phyloP scores from a whole-genome alignment of 2,888 invertebrate genomes.

The Encarsia formosa region DNA sequence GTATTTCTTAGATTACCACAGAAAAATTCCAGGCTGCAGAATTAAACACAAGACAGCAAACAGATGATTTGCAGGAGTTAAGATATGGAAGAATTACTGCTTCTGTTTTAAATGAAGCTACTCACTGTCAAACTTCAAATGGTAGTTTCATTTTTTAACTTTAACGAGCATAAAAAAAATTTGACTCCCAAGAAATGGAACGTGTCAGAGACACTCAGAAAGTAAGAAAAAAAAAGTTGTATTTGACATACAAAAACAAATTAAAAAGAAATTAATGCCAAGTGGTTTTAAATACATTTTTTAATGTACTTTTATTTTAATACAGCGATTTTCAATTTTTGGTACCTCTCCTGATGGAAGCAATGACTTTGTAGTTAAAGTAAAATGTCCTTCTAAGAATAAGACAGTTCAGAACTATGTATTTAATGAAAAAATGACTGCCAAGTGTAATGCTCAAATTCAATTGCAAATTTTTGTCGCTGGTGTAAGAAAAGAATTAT shows the following conservation, averaged over 20 bases:
- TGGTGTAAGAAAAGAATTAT: constrained; percentile 28
- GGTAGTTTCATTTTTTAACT: constrained; percentile 2
- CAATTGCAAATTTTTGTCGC: constrained; percentile 32
- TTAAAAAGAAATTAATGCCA: not conserved
- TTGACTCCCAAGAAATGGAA: constrained; percentile 2
- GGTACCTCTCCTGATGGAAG: not conserved
- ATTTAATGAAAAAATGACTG: not conserved
- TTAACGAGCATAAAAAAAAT: constrained; percentile 6
- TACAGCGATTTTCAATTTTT: not conserved
- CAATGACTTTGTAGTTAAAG: not conserved
- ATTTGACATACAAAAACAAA: not conserved
- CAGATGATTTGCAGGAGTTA: constrained; percentile 1
- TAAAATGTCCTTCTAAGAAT: not conserved
- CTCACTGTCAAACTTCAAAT: constrained; percentile 2
- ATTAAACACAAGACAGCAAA: constrained; percentile 4
- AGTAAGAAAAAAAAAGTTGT: not conserved
- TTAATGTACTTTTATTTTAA: too few relatives aligned
- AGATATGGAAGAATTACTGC: constrained; percentile 10
- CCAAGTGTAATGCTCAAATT: constrained; percentile 26
- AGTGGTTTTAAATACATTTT: too few relatives aligned
- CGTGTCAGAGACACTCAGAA: not conserved
- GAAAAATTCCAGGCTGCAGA: not conserved
- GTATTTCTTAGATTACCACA: not conserved
- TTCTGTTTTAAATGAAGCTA: constrained; percentile 3
- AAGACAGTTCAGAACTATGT: not conserved